Evolutionary conservation across 2,888 invertebrate genomes (phyloP), one percentile per base, ranked within the genome.

Genomic region (Capitulum mitella): DNA sequence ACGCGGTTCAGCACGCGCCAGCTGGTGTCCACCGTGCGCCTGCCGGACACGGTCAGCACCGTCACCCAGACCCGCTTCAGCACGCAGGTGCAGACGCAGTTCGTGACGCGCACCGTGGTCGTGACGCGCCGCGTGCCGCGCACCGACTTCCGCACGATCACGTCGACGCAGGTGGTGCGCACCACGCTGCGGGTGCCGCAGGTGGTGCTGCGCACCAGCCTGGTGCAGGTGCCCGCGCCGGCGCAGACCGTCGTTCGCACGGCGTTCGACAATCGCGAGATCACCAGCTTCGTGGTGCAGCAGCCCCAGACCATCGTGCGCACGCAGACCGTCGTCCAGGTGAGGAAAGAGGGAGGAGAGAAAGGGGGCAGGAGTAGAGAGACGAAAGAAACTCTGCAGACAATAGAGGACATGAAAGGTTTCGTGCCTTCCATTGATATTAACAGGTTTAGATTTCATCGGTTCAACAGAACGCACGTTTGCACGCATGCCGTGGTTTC

Each of bases 1-100:
- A 81, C 80, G 19, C 54, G 77, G 77, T 32, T 29, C 32, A n/a
- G 48, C 43, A 14, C 32, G 64, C 48, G 61, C 22, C 8, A 29
- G 64, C 43, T 61, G 43, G n/a, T 40, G 40, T n/a, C 37, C 19
- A 70, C 70, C 1, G 37, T 40, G 0, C 70, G 70, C 1, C 70
- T 70, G 70, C 37, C 26, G 10, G 70, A 70, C 40, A 10, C 22
- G 26, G 37, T 70, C 29, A 12, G 12, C 37, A 70, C 70, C 16
- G 29, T 26, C 6, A 40, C 40, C 8, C 8, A 70, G 70, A 37
- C 37, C 16, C 37, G 26, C 22, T 26, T 40, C 22, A 6, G 37
- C 3, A 70, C 70, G 37, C 70, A 70, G 70, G 37, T 37, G 70
- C 37, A 40, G 40, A 70, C 70, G 10, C 40, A n/a, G 26, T 37